Evolutionary conservation across 1,140 invertebrate genomes (phyloP), one percentile per base, ranked within the genome.

Genomic region (Theocolax elegans): DNA sequence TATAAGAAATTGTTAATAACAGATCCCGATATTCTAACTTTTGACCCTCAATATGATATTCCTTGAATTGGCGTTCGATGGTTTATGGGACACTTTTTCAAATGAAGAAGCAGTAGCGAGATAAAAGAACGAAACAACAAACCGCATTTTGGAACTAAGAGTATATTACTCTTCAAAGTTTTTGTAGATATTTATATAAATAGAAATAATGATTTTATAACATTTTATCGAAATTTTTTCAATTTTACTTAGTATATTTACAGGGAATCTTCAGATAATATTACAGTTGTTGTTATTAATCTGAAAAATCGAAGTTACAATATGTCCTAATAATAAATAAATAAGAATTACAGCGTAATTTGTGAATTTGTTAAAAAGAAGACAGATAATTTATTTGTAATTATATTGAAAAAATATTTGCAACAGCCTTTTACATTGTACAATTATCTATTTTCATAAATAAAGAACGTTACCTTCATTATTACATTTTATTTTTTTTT

Each of bases 21-120:
- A 2, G 94, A 97, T 81, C 97, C 97, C 23, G 97, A 99, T 82
- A 95, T 99, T 76, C 86, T 96, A 66, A 96, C 94, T n/a, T 97
- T 98, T 83, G 93, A 97, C 82, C 82, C 96, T 51, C 76, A 92
- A 91, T 79, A 95, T 97, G 1, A 89, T 91, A 84, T 98, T 98
- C 85, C 85, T 98, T 67, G 91, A 98, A 67, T 85, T 98, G 23
- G 97, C 97, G 12, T 94, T 95, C 2, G 97, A 98, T 89, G 97
- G 97, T 12, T 87, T 99, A 9, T 98, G 96, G 96, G 97, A 98
- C 84, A 96, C 94, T 29, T 97, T 97, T 79, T 89, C 89, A 17
- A 98, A 98, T 84, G 95, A 98, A 83, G 96, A 98, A 83, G 96
- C 96, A 51, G 91, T 97, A 13, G 90, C 92, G 73, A 93, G 83